phyloP scores from a whole-genome alignment of 2,797 vertebrate species.

The Urosaurus nigricauda region DNA sequence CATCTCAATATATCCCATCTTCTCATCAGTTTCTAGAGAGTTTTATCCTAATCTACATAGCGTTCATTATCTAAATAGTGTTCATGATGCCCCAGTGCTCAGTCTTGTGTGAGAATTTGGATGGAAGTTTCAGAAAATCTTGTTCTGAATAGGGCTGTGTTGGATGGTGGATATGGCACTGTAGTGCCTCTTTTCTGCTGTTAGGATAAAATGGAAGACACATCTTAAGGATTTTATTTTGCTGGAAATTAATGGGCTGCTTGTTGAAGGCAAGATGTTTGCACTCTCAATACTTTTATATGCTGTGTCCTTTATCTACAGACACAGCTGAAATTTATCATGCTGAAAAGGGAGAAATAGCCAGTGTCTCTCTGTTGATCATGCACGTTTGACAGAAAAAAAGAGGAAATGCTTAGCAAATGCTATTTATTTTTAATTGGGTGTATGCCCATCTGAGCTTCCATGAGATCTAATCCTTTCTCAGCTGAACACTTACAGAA shows the following conservation, averaged over 20 bases:
- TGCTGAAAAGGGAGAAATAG: conserved; percentile 8
- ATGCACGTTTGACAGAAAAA: not conserved
- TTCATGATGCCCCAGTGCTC: too few relatives aligned
- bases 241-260: not conserved
- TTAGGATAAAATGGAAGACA: not conserved
- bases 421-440: conserved; percentile 42
- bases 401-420: not conserved
- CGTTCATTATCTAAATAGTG: not conserved
- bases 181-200: accelerated
- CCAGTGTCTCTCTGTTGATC: not conserved
- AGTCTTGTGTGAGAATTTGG: not conserved
- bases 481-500: not conserved
- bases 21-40: accelerated
- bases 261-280: conserved; percentile 21
- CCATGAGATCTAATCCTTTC: conserved; percentile 18
- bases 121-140: not conserved
- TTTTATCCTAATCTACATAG: accelerated
- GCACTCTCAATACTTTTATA: not conserved
- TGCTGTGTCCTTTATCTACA: conserved; percentile 23
- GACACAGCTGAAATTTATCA: not conserved
- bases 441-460: conserved; percentile 26
- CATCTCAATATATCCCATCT: not conserved
- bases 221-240: conserved; percentile 31
- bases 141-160: not conserved
- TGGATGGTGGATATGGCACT: not conserved